These are phyloP conservation scores for Chymomyza fuscimana DNA, from an alignment of 2,888 invertebrate genomes.

Conservation along the genomic window DNA sequence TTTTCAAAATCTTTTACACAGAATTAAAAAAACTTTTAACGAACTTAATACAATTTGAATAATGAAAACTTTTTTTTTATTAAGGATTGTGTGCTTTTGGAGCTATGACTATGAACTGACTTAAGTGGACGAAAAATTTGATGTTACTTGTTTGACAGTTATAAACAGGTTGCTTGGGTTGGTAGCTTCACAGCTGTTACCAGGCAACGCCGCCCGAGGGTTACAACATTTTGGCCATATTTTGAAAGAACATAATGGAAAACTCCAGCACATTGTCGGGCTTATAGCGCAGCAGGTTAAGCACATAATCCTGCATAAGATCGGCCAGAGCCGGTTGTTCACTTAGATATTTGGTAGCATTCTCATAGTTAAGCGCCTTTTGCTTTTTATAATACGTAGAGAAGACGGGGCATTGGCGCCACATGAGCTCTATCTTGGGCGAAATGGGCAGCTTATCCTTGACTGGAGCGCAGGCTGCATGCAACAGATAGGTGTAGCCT, in stretches of 20 bases:
- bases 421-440: slow-evolving; percentile 71
- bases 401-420: slow-evolving; percentile 60
- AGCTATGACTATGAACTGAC: neutral
- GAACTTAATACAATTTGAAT: neutral
- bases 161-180: slow-evolving; percentile 31
- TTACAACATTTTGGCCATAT: slow-evolving; percentile 46
- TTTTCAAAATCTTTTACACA: slow-evolving; percentile 5
- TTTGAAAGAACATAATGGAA: slow-evolving; percentile 71
- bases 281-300: slow-evolving; percentile 70
- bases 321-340: slow-evolving; percentile 67
- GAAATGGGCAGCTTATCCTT: slow-evolving; percentile 50
- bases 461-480: slow-evolving; percentile 59
- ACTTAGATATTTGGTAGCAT: slow-evolving; percentile 59
- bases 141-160: slow-evolving; percentile 24
- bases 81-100: neutral
- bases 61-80: neutral
- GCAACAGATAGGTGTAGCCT: slow-evolving; percentile 70
- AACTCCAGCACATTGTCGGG: slow-evolving; percentile 72
- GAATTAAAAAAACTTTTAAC: neutral
- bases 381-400: slow-evolving; percentile 49
- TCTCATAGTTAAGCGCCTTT: slow-evolving; percentile 66
- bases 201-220: neutral
- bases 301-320: slow-evolving; percentile 72
- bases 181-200: slow-evolving; percentile 19
- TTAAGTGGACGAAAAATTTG: slow-evolving; percentile 24